Base-by-base conservation (phyloP, 2,888 invertebrate species). In the Mechanitis messenoides region DNA sequence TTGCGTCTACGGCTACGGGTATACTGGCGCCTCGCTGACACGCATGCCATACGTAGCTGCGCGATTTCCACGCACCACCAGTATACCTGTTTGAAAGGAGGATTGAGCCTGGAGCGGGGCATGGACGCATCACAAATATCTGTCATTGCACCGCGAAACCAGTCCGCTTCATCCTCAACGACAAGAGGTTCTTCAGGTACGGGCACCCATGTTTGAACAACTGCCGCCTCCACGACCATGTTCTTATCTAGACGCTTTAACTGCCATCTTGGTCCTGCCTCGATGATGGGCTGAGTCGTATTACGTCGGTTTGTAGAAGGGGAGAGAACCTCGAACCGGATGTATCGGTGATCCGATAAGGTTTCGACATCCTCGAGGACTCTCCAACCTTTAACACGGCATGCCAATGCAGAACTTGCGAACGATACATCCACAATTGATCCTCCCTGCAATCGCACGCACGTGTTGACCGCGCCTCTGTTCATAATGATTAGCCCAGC, bases 371-470 rank as follows among this genome's bases (percentile, higher is more conserved):
- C 64, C 35, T 65, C 64, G 11, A 59, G 62, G 20, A 62, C 62
- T 38, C 59, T 33, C 65, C 64, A 67, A 2, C 53, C 53, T 4
- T 56, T 55, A 11, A 63, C 35, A 42, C 59, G 11, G 11, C 58
- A 56, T 28, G 53, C 33, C 1, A 61, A 59, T 20, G 61, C 33
- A 42, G 61, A 54, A 58, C 56, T 63, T 2, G 62, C 63, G 60
- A 63, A 65, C 33, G 65, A 58, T 2, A 66, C 57, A 45, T 70
- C 69, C 1, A 67, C 67, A 20, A 69, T 54, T 7, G 69, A 70
- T 61, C 68, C 68, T 11, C 69, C 68, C 56, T 69, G 66, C 68
- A 67, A 69, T 1, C 68, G 63, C 33, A 68, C 64, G 55, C 69
- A 69, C 7, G 68, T 69, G 45, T 63, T 68, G 12, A 60, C 60